Evolutionary conservation across 1,140 invertebrate genomes (phyloP).

Genomic region (Trachymyrmex septentrionalis): DNA sequence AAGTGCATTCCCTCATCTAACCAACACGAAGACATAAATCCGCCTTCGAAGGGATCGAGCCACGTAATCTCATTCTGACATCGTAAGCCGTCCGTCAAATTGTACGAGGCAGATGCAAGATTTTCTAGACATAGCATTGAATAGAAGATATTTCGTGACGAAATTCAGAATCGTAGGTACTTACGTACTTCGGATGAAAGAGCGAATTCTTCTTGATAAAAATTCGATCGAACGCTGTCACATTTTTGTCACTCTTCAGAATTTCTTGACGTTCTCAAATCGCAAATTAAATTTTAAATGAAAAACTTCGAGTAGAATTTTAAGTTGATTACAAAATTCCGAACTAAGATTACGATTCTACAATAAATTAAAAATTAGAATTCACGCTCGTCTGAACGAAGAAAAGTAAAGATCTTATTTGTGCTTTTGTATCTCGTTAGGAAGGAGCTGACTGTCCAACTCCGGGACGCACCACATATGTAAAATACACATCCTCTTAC

Average conservation of each 20-base stretch:
- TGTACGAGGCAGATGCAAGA: slow-evolving; percentile 58
- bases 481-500: slow-evolving; percentile 10
- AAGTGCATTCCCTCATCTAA: slow-evolving; percentile 41
- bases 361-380: slow-evolving; percentile 1
- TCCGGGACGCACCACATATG: background rate
- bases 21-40: slow-evolving; percentile 65
- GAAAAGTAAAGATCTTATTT: background rate
- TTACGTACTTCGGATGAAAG: background rate
- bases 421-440: background rate
- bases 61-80: slow-evolving; percentile 76
- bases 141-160: background rate
- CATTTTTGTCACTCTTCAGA: background rate
- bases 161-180: background rate
- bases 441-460: background rate
- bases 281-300: background rate
- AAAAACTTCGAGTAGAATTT: background rate
- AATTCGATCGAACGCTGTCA: background rate
- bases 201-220: background rate
- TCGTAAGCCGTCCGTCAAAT: slow-evolving; percentile 65
- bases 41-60: slow-evolving; percentile 53
- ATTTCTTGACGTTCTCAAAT: background rate
- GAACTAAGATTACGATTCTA: background rate
- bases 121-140: slow-evolving; percentile 58
- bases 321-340: background rate
- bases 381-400: background rate